Evolutionary conservation across 2,113 vertebrate genomes (phyloP).

Genomic region (Amazona guildingii): DNA sequence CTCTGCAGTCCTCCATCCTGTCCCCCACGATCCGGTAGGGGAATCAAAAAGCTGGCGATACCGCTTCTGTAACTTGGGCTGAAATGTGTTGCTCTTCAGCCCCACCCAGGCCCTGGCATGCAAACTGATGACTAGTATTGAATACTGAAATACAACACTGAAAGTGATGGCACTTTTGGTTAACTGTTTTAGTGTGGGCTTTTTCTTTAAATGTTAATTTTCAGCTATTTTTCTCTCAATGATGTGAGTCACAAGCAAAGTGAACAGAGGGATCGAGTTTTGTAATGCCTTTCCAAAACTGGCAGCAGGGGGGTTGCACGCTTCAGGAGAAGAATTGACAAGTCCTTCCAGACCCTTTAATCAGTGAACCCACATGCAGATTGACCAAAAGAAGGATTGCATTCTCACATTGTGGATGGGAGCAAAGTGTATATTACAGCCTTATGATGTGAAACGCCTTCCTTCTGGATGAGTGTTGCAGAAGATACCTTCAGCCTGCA

Average conservation of each 20-base stretch:
- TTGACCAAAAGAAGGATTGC: not conserved
- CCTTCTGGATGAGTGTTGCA: not conserved
- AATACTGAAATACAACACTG: not conserved
- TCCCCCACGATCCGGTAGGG: not conserved
- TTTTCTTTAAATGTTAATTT: conserved; percentile 7
- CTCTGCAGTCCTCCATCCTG: not conserved
- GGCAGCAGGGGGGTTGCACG: not conserved
- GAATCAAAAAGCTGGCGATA: not conserved
- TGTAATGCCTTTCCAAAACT: not conserved
- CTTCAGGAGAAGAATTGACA: not conserved
- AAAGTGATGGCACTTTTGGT: not conserved
- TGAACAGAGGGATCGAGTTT: not conserved
- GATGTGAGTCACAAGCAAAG: conserved; percentile 9
- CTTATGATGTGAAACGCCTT: not conserved
- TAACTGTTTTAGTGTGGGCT: not conserved
- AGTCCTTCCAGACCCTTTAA: not conserved
- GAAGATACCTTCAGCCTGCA: not conserved
- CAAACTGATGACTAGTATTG: not conserved
- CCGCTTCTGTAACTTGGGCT: not conserved
- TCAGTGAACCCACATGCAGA: not conserved
- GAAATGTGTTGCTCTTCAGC: not conserved
- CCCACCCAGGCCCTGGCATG: not conserved
- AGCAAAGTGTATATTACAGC: not conserved
- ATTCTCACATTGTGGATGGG: not conserved
- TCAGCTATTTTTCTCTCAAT: not conserved